Percentiles rank a stretch among this genome's conserved stretches.
Conservation (phyloP, 2,113 vertebrate genomes). For the Vombatus ursinus region DNA sequence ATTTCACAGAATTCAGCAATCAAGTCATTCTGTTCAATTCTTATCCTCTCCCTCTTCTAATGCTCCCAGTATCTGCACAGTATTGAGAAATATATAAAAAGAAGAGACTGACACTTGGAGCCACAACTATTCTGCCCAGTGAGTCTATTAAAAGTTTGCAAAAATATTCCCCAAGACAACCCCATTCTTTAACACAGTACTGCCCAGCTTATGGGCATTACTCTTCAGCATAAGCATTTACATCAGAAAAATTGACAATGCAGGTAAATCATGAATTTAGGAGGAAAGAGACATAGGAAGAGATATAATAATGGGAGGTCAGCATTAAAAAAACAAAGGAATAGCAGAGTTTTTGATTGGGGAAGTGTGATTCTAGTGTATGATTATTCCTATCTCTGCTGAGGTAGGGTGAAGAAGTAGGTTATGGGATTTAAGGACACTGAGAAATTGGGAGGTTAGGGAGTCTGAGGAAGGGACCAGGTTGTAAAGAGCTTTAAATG, state of each 20-base stretch:
- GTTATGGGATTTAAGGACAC: not conserved
- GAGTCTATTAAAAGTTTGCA: not conserved
- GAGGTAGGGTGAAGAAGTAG: not conserved
- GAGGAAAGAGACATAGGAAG: not conserved
- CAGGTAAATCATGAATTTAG: not conserved
- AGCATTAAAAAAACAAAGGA: not conserved
- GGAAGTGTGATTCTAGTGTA: not conserved
- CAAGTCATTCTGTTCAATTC: not conserved
- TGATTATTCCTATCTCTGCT: not conserved
- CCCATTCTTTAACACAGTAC: not conserved
- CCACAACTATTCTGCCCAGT: too few species aligned
- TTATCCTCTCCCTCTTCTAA: not conserved
- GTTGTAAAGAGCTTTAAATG: not conserved
- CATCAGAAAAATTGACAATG: not conserved
- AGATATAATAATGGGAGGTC: not conserved
- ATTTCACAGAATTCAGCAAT: not conserved
- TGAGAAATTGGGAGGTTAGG: not conserved
- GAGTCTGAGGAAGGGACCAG: not conserved
- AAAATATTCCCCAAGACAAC: not conserved
- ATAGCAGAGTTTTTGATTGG: not conserved
- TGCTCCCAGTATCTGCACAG: not conserved
- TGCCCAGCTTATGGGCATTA: not conserved
- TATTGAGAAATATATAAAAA: not conserved
- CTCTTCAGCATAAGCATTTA: not conserved
- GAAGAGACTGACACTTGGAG: too few species aligned